Base-by-base conservation (phyloP, 2,113 vertebrate genomes). In the Pedetes capensis region DNA sequence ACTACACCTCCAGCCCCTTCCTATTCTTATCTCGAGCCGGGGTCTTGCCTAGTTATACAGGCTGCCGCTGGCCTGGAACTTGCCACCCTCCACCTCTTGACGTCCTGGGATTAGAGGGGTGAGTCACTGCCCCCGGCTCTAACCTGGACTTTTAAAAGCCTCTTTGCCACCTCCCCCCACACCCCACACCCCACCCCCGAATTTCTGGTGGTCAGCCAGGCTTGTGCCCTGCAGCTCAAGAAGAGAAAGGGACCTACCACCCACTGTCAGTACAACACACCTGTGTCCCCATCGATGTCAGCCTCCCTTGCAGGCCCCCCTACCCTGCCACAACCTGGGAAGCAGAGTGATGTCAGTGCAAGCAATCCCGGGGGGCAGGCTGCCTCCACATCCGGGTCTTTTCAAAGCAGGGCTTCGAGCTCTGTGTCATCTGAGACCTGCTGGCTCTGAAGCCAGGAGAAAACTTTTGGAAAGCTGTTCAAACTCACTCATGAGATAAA, bases 331-430 rank as follows among this genome's bases (percentile, higher is more conserved):
- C 37, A 23, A 34, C 87, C 83, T 29, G 53, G n/a, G 76, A 87
- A 63, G 20, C 17, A 0, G 0, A 47, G 20, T 4, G 8, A 1
- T 23, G 44, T 22, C 68, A 57, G 34, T 5, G 29, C 23, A 57
- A 72, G 81, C 63, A 53, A 27, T n/a, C 14, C 4, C 3, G 9
- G 42, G 34, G 22, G 25, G 34, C 0, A 3, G 12, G 57, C 44
- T 6, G 59, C 64, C 42, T 47, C 29, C 32, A n/a, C 63, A 13
- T 22, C 27, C 0, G 2, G 76, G 3, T 37, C n/a, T 63, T 66
- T 17, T 91, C 18, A 82, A 55, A 79, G 44, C 63, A 12, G 59
- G 57, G 11, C 37, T 64, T 44, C 59, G 18, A 76, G 39, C 29
- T 61, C 80, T 32, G 20, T 16, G 85, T 53, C 81, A 32, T 2